Evolutionary conservation across 2,113 vertebrate genomes (phyloP), one percentile per base, ranked within the genome.

Genomic region (Tachysurus fulvidraco): DNA sequence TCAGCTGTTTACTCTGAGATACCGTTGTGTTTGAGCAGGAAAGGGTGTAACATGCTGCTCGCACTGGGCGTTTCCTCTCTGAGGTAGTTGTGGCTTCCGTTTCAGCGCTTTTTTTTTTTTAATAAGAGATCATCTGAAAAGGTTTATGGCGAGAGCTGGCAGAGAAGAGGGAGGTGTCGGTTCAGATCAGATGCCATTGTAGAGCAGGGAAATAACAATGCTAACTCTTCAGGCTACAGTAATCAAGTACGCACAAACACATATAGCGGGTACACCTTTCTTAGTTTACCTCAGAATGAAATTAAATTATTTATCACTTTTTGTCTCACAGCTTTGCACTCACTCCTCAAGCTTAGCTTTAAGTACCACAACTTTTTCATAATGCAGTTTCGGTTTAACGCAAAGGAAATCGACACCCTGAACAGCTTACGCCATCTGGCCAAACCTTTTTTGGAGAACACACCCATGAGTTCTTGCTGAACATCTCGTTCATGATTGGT

Each of bases 1-100:
- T 83, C 23, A 50, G 4, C 17, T 41, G n/a, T 74, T 50, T n/a
- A 52, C 19, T 41, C 11, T 2, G 25, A 21, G 19, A 80, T 41
- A 36, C 2, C 28, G 30, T 79, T 30, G 12, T 17, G 54, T 11
- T 54, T 7, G 8, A 74, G 62, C 55, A 52, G 44, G 79, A 83
- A 57, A 78, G 28, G 84, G 86, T 85, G 83, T 81, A 83, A 87
- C 46, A 9, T 19, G 57, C 41, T 16, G 81, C 65, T 60, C 73
- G 65, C 55, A 8, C 60, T 87, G 82, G 82, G 87, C 69, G 87
- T 88, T 88, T 86, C 89, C 87, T 90, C 19, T 30, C 57, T 10
- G 14, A 81, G 78, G 64, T 59, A 36, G 28, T 5, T 81, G 84
- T 77, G 62, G 82, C 78, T 90, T 90, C 87, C 87, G 84, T 30